These are phyloP conservation scores for Morpho helenor DNA, from an alignment of 2,888 invertebrate genomes.

Conservation along the genomic window DNA sequence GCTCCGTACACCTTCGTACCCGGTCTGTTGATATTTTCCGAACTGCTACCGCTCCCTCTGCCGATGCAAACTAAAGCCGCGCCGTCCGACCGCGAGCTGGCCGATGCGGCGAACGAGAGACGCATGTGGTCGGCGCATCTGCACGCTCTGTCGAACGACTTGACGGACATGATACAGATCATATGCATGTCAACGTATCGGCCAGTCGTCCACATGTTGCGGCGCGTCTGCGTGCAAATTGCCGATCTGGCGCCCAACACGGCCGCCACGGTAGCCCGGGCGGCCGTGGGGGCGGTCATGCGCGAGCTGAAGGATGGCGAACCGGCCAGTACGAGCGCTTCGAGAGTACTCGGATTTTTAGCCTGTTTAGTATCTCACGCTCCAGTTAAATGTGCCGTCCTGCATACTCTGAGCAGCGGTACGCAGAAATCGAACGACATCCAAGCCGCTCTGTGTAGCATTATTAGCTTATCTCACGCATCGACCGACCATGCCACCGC, in stretches of 20 bases:
- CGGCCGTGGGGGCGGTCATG: conserved; percentile 85
- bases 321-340: conserved; percentile 66
- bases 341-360: conserved; percentile 87
- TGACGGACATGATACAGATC: conserved; percentile 85
- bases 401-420: conserved; percentile 83
- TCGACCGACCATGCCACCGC: conserved; percentile 83
- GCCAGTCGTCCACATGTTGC: conserved; percentile 87
- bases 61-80: conserved; percentile 87
- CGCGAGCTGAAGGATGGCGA: conserved; percentile 70
- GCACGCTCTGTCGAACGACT: conserved; percentile 86
- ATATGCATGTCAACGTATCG: conserved; percentile 84
- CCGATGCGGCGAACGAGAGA: conserved; percentile 87
- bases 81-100: conserved; percentile 83
- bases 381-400: conserved; percentile 91
- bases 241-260: conserved; percentile 95
- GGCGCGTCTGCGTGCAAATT: conserved; percentile 93
- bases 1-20: conserved; percentile 92
- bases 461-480: conserved; percentile 79
- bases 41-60: conserved; percentile 92
- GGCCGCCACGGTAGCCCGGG: conserved; percentile 89
- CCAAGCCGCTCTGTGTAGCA: conserved; percentile 81
- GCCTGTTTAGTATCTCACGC: conserved; percentile 91
- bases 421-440: conserved; percentile 81
- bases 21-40: conserved; percentile 89
- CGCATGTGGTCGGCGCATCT: conserved; percentile 97